Evolutionary conservation across 2,888 invertebrate species (phyloP), one percentile per base, ranked within the genome.

Genomic region (Acleris emargana): DNA sequence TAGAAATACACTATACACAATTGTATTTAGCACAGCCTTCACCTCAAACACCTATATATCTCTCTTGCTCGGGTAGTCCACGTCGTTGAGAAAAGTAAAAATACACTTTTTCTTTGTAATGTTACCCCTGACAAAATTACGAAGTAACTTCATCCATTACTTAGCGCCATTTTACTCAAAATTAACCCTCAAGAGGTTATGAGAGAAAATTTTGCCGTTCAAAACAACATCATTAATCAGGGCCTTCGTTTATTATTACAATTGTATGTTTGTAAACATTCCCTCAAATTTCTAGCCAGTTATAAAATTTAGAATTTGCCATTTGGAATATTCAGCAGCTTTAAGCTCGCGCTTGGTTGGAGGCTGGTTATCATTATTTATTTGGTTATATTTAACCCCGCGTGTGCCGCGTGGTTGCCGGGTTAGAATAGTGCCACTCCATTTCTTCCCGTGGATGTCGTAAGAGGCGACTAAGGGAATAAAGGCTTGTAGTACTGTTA

Each of bases 201-300:
- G 68, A 68, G 71, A 70, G 73, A 73, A 76, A 74, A 73, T 73
- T 74, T 72, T 64, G 70, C 72, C 68, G 67, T 64, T 57, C 58
- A 28, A 59, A 68, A 68, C 69, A 71, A 58, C 63, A 53, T 67
- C 71, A 76, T 77, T 75, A 76, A 74, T 78, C 75, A 76, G 69
- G 58, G 63, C 58, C 32, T 60, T 61, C 62, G 68, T 67, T 68
- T 69, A 71, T 71, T 68, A 71, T 66, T 66, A 64, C 66, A 60
- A 59, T 62, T 62, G 68, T 69, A 70, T 71, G 71, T 71, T 68
- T 62, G 49, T 62, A 38, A 54, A 49, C 49, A 32, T 45, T 32
- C n/a, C 60, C 53, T 16, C 18, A 13, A 53, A 61, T 61, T 53
- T 53, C 45, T 53, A 28, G 20, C 6, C 28, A 53, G 52, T 42